Conservation (phyloP, 2,113 vertebrate genomes). For the Bagarius yarrelli region DNA sequence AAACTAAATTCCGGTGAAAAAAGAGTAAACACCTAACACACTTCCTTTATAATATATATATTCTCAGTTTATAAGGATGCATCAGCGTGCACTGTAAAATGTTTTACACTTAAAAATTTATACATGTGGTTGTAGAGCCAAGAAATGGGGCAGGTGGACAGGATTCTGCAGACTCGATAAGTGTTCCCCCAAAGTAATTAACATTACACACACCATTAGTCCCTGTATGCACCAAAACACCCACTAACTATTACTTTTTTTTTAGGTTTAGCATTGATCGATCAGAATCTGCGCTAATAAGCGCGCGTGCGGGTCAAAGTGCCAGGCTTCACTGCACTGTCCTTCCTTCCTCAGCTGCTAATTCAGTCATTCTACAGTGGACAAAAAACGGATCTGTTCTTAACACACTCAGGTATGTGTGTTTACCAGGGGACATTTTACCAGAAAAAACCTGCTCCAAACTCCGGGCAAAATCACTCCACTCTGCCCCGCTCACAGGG, state of each 20-base stretch:
- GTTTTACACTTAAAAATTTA: not conserved
- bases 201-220: not conserved
- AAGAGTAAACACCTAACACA: not conserved
- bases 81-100: not conserved
- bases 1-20: too few species aligned
- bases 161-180: conserved; percentile 18
- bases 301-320: conserved; percentile 75
- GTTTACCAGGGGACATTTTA: not conserved
- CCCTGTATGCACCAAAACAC: not conserved
- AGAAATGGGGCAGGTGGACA: conserved; percentile 5
- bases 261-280: conserved; percentile 80
- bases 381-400: conserved; percentile 76
- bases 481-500: too few species aligned
- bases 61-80: not conserved
- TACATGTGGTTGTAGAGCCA: conserved; percentile 13
- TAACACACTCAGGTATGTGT: conserved; percentile 78
- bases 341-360: conserved; percentile 69
- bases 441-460: too few species aligned
- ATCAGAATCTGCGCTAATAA: conserved; percentile 70
- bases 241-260: not conserved
- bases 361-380: conserved; percentile 77
- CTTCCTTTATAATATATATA: not conserved
- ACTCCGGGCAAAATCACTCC: too few species aligned
- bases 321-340: conserved; percentile 74
- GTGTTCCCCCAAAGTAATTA: conserved; percentile 18